phyloP scores from a whole-genome alignment of 1,140 invertebrate genomes.

The roundworm (Caenorhabditis elegans) region WBcel235 BX284606.5:6089501-6090000 shows the following conservation, averaged over 20 bases:
- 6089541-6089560: constrained; percentile 96
- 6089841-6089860: constrained; percentile 98
- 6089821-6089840: constrained; percentile 91
- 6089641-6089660: constrained; percentile 98
- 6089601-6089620: constrained; percentile 86
- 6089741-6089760: constrained; percentile 94
- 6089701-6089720: constrained; percentile 98
- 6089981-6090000: not conserved
- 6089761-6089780: constrained; percentile 95
- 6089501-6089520: constrained; percentile 94
- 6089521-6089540: constrained; percentile 90
- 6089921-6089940: constrained; percentile 94
- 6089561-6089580: constrained; percentile 88
- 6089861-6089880: constrained; percentile 91
- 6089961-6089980: constrained; percentile 76
- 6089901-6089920: constrained; percentile 97
- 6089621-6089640: constrained; percentile 94
- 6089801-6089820: constrained; percentile 96
- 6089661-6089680: constrained; percentile 87
- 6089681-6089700: constrained; percentile 92
- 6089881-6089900: constrained; percentile 94
- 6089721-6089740: constrained; percentile 97
- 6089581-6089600: constrained; percentile 92
- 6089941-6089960: constrained; percentile 99
- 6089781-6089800: constrained; percentile 97